These are phyloP conservation scores for Tribolium freemani DNA, from an alignment of 2,888 invertebrate species.

Conservation along the genomic window DNA sequence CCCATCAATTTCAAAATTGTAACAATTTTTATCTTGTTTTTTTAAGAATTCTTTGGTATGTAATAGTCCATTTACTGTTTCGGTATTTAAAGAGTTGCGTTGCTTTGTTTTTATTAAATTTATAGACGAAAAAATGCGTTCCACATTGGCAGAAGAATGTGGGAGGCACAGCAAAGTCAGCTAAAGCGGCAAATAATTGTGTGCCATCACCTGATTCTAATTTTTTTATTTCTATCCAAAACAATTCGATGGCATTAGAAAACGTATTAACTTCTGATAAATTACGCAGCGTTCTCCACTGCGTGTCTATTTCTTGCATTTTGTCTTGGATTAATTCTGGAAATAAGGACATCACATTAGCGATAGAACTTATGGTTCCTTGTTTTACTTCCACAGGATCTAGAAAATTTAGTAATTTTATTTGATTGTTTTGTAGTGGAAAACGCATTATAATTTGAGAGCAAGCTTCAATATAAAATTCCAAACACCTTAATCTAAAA, in stretches of 20 bases:
- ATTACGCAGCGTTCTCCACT: no score
- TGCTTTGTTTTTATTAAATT: conserved; percentile 32
- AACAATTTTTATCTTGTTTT: no score
- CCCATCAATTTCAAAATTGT: no score
- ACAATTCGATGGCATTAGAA: no score
- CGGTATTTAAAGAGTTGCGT: not conserved
- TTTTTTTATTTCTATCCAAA: not conserved
- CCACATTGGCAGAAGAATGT: conserved; percentile 28
- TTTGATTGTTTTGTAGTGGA: conserved; percentile 28
- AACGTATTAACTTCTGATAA: no score
- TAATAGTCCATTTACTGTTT: not conserved
- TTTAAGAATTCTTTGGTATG: no score
- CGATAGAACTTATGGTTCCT: not conserved
- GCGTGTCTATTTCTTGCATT: conserved; percentile 30
- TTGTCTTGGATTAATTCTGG: conserved; percentile 21
- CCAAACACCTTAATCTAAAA: conserved; percentile 26
- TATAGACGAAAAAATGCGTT: conserved; percentile 21
- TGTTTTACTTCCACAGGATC: not conserved
- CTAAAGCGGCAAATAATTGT: conserved; percentile 19
- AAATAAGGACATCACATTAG: not conserved
- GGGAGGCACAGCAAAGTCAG: conserved; percentile 28
- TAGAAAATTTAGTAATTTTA: conserved; percentile 25
- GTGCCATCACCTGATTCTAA: conserved; percentile 7
- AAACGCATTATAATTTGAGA: conserved; percentile 29
- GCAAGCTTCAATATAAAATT: conserved; percentile 33